Percentiles rank a stretch among this genome's conserved stretches.
Evolutionary conservation across 2,113 vertebrate species (phyloP).

Genomic region (Solenodon paradoxus): DNA sequence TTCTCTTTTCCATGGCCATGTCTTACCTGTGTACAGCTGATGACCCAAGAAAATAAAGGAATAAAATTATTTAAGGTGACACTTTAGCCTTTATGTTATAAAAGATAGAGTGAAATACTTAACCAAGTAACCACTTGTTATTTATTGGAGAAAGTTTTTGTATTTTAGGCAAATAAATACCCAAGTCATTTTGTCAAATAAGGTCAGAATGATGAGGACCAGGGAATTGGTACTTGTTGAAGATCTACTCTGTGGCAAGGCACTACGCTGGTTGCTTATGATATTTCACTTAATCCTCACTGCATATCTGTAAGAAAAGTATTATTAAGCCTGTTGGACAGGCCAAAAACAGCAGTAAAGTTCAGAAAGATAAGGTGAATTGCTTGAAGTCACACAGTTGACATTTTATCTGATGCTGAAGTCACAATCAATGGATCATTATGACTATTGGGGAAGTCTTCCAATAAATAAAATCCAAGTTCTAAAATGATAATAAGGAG

Average conservation of each 20-base stretch:
- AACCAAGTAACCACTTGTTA: background rate
- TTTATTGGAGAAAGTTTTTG: background rate
- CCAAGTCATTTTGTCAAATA: background rate
- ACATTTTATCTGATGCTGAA: background rate
- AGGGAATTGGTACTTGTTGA: background rate
- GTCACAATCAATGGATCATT: background rate
- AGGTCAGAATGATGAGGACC: background rate
- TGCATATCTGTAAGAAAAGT: background rate
- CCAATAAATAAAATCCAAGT: conserved; percentile 18
- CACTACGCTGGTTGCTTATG: background rate
- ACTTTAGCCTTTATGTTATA: background rate
- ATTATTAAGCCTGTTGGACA: background rate
- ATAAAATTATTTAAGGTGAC: background rate
- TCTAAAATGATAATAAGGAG: background rate
- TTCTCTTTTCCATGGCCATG: background rate
- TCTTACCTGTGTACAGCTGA: background rate
- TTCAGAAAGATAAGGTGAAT: background rate
- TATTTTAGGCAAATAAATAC: background rate
- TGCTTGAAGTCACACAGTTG: background rate
- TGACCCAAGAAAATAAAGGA: background rate
- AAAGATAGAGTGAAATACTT: background rate
- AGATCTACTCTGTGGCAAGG: background rate
- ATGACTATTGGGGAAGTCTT: background rate
- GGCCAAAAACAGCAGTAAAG: background rate
- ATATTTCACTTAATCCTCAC: background rate